Evolutionary conservation across 1,140 invertebrate species (phyloP), one percentile per base, ranked within the genome.

Genomic region (Forficula auricularia): DNA sequence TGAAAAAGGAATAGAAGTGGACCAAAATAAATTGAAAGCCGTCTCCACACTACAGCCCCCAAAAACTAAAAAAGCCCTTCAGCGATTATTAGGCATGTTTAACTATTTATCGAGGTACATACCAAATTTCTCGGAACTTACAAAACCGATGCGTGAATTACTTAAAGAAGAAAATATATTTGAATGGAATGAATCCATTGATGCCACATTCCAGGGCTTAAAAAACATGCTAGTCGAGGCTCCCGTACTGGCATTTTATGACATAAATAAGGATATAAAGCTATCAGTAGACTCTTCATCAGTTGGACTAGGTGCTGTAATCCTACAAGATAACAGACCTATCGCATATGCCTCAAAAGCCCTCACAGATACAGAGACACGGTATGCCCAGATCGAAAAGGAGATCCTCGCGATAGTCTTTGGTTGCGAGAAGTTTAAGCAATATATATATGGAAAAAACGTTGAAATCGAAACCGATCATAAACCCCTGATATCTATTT

Each of bases 381-480:
- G 46, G 2, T 64, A 58, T 41, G 52, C 58, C 2, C 59, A 62
- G 45, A 61, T 64, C 30, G 63, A 66, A 45, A 65, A 65, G 47
- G 68, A 72, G 51, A 55, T 58, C 32, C 43, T 72, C n/a, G 66
- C 63, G 0, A 57, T 71, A n/a, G 51, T 62, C 0, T 62, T 57
- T 47, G 63, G 55, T 0, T 55, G 62, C 14, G 48, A 59, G 39
- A 54, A 58, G 40, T 65, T 64, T 47, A 37, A 52, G 34, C 50
- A 55, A 19, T 68, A 59, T 50, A n/a, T n/a, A n/a, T n/a, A n/a
- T n/a, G n/a, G n/a, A n/a, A 58, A 47, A 40, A 43, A 57, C 18
- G 58, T 69, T 27, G 55, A 38, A 7, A 55, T 68, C 1, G 52
- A 61, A 46, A 65, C 59, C 3, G 65, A 71, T 48, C 64, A 70